These are phyloP conservation scores for Etia nguti DNA, from an alignment of 2,113 vertebrate species.

Conservation along the genomic window DNA sequence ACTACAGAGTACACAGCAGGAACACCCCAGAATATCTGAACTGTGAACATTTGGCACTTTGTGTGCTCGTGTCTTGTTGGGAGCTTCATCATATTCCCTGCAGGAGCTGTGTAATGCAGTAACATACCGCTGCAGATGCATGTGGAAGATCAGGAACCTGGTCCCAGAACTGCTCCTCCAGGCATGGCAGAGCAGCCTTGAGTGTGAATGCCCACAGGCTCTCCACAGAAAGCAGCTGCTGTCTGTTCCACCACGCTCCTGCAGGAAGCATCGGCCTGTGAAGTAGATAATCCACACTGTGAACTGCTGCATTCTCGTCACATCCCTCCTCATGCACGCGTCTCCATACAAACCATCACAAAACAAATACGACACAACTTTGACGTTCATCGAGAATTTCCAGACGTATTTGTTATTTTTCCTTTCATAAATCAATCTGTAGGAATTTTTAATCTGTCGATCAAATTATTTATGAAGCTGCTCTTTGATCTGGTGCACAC, in stretches of 20 bases:
- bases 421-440: not conserved
- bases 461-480: not conserved
- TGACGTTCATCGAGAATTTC: not conserved
- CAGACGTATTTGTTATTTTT: not conserved
- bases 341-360: not conserved
- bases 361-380: not conserved
- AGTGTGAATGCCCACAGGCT: constrained; percentile 69
- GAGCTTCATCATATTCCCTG: not conserved
- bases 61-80: not conserved
- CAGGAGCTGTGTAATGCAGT: not conserved
- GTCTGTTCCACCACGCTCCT: constrained; percentile 64
- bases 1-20: not conserved
- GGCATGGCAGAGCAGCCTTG: constrained; percentile 38
- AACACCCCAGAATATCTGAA: not conserved
- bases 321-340: not conserved
- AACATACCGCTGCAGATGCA: constrained; percentile 29
- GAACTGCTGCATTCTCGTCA: not conserved
- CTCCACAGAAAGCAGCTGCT: constrained; percentile 57
- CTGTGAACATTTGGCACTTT: not conserved
- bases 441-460: constrained; percentile 9
- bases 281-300: not conserved
- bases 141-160: constrained; percentile 67
- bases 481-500: constrained; percentile 13
- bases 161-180: constrained; percentile 33
- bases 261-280: not conserved